Evolutionary conservation across 2,797 vertebrate genomes (phyloP), one percentile per base, ranked within the genome.

Genomic region (Ptychobarbus kaznakovi): DNA sequence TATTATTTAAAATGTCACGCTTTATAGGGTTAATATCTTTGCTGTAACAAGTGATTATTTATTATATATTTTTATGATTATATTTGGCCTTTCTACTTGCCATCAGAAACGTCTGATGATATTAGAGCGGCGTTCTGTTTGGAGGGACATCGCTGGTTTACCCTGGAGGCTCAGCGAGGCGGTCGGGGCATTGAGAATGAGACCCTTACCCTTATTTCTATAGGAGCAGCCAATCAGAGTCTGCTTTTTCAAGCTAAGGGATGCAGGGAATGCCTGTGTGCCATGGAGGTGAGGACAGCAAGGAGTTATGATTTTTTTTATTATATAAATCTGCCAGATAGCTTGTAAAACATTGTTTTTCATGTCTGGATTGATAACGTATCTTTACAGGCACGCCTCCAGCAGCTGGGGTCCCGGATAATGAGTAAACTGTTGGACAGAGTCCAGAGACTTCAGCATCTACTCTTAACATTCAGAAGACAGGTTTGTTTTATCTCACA

Each of bases 181-280:
- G 84, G 90, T 16, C 76, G 88, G 0, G 81, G 91, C 28, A 83
- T 88, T 58, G 88, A 88, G 12, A 86, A 79, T 11, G 92, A 94
- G 82, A 87, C 88, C 3, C 44, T 95, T 49, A 94, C 91, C 22
- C 86, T 85, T 38, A 16, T 97, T 32, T 94, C 90, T 22, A 79
- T 95, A 13, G 90, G 90, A 82, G 89, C 91, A 25, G 89, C 86
- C 89, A 94, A 95, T 91, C 94, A 94, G 83, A 96, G 90, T 81
- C 90, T 97, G 80, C 90, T 35, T 28, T 86, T 97, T 85, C 89
- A 79, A 58, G 95, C 92, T 0, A 91, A 86, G 0, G 95, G 96
- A 72, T 96, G 96, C 32, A 91, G 92, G 75, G 88, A 94, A 68
- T 90, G 93, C 76, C 77, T 97, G 73, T 90, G 88, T 79, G 28